phyloP scores from a whole-genome alignment of 2,797 vertebrate species.

The Pantherophis alleghaniensis region DNA sequence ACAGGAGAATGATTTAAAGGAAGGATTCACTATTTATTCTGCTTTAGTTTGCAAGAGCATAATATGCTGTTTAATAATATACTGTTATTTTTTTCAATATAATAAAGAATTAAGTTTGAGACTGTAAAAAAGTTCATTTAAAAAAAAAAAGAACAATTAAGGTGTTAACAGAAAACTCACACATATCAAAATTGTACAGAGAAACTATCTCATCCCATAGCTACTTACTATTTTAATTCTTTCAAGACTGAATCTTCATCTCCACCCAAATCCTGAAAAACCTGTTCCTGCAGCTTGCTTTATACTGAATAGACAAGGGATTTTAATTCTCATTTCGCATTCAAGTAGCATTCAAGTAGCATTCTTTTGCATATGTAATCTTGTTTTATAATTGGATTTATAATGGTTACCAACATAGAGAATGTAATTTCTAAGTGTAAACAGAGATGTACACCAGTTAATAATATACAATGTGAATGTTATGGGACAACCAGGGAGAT shows the following conservation, averaged over 20 bases:
- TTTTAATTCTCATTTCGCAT: constrained; percentile 32
- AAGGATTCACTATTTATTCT: not conserved
- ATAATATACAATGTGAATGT: not conserved
- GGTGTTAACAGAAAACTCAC: constrained; percentile 17
- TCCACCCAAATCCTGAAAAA: constrained; percentile 69
- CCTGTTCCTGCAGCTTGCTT: constrained; percentile 68
- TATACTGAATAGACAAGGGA: constrained; percentile 63
- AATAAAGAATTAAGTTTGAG: not conserved
- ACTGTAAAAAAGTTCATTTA: rapidly evolving
- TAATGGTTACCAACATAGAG: not conserved
- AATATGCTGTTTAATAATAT: not conserved
- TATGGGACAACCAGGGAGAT: not conserved
- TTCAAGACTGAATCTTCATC: constrained; percentile 64
- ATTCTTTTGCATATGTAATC: constrained; percentile 22
- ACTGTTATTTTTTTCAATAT: not conserved
- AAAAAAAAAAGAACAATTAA: not conserved
- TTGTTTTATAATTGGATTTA: constrained; percentile 1
- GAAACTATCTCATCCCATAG: constrained; percentile 27
- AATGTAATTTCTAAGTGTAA: not conserved
- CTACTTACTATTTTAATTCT: constrained; percentile 54
- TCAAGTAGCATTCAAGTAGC: constrained; percentile 15
- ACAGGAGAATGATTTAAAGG: not conserved
- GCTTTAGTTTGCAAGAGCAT: not conserved
- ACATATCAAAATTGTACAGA: constrained; percentile 21
- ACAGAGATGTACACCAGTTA: rapidly evolving